phyloP scores from a whole-genome alignment of 1,140 invertebrate genomes.

The Hypothenemus hampei region DNA sequence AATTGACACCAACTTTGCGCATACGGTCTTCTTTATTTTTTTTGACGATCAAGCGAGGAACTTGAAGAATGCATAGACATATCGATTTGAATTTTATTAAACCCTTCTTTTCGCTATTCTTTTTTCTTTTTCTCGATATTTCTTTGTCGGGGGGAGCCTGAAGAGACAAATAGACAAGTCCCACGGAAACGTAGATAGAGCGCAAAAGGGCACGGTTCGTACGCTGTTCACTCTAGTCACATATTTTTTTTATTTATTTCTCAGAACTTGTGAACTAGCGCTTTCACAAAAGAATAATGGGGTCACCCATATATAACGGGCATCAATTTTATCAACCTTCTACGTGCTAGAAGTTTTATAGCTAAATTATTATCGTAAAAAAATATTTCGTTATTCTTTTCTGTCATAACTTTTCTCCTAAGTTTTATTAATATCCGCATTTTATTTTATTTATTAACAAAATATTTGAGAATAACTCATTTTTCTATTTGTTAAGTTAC shows the following conservation, averaged over 20 bases:
- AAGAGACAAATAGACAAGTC: constrained; percentile 25
- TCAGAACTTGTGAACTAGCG: constrained; percentile 4
- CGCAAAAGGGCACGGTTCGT: constrained; percentile 9
- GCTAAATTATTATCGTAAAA: no score
- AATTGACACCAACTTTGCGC: constrained; percentile 29
- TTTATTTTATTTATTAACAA: no score
- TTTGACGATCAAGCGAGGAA: constrained; percentile 17
- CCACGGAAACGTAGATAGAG: constrained; percentile 12
- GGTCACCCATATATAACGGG: not conserved
- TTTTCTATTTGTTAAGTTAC: no score
- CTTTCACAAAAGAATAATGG: not conserved
- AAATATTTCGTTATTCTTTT: no score
- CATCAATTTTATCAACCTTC: no score
- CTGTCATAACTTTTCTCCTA: no score
- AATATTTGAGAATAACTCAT: no score
- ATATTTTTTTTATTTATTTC: constrained; percentile 13
- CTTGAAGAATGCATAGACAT: constrained; percentile 28
- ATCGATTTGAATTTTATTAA: constrained; percentile 31
- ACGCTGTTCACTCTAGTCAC: constrained; percentile 8
- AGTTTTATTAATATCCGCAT: no score
- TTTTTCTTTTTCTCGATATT: constrained; percentile 17
- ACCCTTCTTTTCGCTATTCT: no score
- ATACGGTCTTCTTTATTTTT: constrained; percentile 18
- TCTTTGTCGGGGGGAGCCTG: constrained; percentile 18
- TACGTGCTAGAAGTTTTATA: no score